Evolutionary conservation across 2,113 vertebrate genomes (phyloP).

Genomic region (Mus pahari): DNA sequence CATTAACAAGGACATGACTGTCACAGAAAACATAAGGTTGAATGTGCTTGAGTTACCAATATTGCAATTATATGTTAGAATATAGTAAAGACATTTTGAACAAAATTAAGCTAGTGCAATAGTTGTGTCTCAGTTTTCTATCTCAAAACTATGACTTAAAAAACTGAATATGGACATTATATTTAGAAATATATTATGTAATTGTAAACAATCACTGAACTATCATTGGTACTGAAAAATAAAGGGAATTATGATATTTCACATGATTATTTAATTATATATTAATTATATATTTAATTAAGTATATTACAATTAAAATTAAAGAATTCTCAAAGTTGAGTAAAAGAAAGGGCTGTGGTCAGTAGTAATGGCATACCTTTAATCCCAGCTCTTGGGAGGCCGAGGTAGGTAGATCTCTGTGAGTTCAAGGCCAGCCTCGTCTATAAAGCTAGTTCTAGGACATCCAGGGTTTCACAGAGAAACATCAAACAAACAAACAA

Average conservation of each 20-base stretch:
- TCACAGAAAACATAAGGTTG: constrained; percentile 1
- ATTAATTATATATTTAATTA: too few relatives aligned
- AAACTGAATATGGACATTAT: neutral
- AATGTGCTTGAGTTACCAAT: neutral
- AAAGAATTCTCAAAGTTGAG: neutral
- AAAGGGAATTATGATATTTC: neutral
- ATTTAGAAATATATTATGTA: neutral
- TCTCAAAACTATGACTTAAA: neutral
- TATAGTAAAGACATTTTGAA: neutral
- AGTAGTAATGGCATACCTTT: neutral
- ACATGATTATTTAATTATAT: neutral
- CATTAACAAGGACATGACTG: neutral
- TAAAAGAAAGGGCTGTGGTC: neutral
- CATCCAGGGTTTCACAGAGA: neutral
- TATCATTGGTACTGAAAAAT: neutral
- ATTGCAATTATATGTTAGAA: neutral
- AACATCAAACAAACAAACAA: neutral
- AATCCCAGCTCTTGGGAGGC: neutral
- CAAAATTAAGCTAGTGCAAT: neutral
- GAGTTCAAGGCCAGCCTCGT: neutral
- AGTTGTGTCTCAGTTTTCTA: neutral
- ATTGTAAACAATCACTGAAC: neutral
- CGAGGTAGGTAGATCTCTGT: neutral
- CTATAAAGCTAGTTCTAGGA: neutral
- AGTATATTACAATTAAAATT: neutral